Conservation (phyloP, 2,888 invertebrate genomes). For the Celastrina argiolus region DNA sequence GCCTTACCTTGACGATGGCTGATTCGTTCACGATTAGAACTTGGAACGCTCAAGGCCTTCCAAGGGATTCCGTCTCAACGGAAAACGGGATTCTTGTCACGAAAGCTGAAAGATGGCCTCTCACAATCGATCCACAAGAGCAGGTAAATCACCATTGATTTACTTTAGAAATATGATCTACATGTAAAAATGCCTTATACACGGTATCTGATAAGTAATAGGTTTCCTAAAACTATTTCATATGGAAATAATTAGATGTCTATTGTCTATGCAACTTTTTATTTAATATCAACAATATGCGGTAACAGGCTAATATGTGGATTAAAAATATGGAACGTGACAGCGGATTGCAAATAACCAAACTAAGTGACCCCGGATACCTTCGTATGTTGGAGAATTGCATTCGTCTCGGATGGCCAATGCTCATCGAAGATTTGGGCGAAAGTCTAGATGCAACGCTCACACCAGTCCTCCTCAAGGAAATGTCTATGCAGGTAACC, state of each 20-base stretch:
- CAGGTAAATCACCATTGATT: constrained; percentile 80
- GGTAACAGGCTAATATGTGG: constrained; percentile 92
- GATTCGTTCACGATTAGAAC: constrained; percentile 91
- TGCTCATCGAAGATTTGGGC: constrained; percentile 92
- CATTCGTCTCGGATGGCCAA: constrained; percentile 89
- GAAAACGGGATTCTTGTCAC: constrained; percentile 96
- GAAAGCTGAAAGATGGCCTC: constrained; percentile 88
- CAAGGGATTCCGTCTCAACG: constrained; percentile 91
- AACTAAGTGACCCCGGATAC: constrained; percentile 86
- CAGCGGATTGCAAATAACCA: constrained; percentile 85
- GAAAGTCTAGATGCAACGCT: constrained; percentile 93
- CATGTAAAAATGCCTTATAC: too few relatives aligned
- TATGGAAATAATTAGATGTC: neutral
- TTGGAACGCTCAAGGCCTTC: constrained; percentile 94
- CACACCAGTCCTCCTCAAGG: constrained; percentile 88
- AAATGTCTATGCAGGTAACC: constrained; percentile 84
- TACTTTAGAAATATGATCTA: too few relatives aligned
- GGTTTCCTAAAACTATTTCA: neutral
- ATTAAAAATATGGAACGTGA: constrained; percentile 90
- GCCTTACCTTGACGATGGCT: constrained; percentile 84
- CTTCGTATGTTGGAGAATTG: constrained; percentile 88
- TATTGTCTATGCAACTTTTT: neutral
- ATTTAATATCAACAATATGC: constrained; percentile 23
- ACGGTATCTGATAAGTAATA: too few relatives aligned
- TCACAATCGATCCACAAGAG: constrained; percentile 97